Base-by-base conservation (phyloP, 2,797 vertebrate genomes). In the Heteromormyrus szaboi region DNA sequence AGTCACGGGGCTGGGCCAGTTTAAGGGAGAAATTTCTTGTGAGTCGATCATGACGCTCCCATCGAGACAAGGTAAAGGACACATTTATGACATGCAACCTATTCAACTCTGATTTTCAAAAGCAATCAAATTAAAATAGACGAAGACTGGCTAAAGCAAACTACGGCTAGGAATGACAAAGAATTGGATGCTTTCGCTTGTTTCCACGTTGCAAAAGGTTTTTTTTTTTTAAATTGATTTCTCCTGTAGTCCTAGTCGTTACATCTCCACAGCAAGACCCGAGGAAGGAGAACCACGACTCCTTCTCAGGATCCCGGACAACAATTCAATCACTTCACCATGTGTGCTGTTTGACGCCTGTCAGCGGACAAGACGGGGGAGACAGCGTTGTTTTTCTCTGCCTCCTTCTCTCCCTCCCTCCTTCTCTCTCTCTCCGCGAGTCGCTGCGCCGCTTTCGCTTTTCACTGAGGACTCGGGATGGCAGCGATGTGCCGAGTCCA, bases 241-340 rank as follows among this genome's bases (percentile, higher is more conserved):
- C 44, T 84, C 44, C n/a, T 12, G 33, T 81, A 46, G 33, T 46
- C 33, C 14, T 46, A 81, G 2, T 19, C 37, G 41, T 83, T 46
- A 25, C 79, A 59, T 87, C 56, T 33, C 54, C 86, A 62, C 14
- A 65, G 33, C 37, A 65, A 65, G 50, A 46, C 33, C 50, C 1
- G 72, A 37, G 51, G 44, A 56, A 14, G 41, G 88, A 85, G 54
- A 62, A 33, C 19, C 33, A 17, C 72, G 41, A 59, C 88, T 88
- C 17, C 53, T 46, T 59, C 7, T 33, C 76, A 25, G 54, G 54
- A 85, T 48, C 54, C 25, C 79, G 44, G 54, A 54, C 88, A 84
- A 62, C 19, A 85, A 37, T 85, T 84, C 79, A 65, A 44, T 84
- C 79, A 62, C 53, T 84, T 84, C 76, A 59, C 37, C 88, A 54